A percentile compares a stretch with the other conserved stretches of the same genome.
Evolutionary conservation across 30 jellyfish, hydroid and myxozoan species (phyloP).

Genomic region (Hydra vulgaris): DNA sequence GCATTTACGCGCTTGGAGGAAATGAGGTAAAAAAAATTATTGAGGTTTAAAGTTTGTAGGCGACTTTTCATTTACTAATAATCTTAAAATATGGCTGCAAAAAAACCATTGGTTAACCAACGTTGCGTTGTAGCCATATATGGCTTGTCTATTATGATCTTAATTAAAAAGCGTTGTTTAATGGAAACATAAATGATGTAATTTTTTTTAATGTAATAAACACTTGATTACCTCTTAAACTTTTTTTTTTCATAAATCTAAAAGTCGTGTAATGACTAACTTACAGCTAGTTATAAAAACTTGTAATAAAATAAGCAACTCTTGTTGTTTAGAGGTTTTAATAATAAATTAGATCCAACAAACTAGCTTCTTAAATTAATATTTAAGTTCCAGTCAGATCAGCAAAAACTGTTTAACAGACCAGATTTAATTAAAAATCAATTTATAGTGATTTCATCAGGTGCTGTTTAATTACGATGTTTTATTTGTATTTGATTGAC

Average conservation of each 20-base stretch:
- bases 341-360: no score
- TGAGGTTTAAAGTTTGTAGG: background rate
- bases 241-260: no score
- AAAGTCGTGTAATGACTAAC: no score
- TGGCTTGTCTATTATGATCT: background rate
- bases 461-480: no score
- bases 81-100: background rate
- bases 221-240: no score
- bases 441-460: background rate
- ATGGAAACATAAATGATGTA: background rate
- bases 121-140: background rate
- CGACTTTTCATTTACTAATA: background rate
- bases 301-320: background rate
- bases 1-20: no score
- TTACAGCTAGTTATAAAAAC: background rate
- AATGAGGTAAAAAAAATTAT: no score
- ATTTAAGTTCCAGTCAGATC: background rate
- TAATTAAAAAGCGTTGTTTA: background rate
- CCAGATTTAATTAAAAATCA: background rate
- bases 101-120: no score
- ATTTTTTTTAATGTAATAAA: background rate
- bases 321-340: background rate
- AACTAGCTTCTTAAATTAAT: background rate
- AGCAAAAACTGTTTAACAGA: background rate
- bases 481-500: no score